Conservation (phyloP, 2,888 invertebrate species). For the Ophraella communa region DNA sequence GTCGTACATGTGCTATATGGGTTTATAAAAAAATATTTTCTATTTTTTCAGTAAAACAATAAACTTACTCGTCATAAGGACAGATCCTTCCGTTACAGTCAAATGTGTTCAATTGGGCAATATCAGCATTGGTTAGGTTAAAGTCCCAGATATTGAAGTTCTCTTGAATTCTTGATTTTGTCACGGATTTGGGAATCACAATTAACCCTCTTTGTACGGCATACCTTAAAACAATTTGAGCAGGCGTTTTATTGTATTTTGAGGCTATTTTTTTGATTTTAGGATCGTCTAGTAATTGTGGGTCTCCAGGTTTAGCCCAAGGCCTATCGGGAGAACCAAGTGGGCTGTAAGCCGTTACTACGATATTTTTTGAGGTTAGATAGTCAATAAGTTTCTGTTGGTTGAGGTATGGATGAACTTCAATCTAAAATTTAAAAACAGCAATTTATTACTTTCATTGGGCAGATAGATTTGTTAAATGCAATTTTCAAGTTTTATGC, state of each 20-base stretch:
- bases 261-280: conserved; percentile 69
- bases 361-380: conserved; percentile 71
- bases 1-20: no score
- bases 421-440: no score
- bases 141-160: conserved; percentile 80
- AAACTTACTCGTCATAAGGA: conserved; percentile 66
- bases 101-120: conserved; percentile 70
- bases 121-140: conserved; percentile 69
- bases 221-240: conserved; percentile 73
- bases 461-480: no score
- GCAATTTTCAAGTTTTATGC: no score
- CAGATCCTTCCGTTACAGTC: conserved; percentile 76
- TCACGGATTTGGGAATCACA: conserved; percentile 85
- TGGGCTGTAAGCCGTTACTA: conserved; percentile 83
- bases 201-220: conserved; percentile 73
- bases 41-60: no score
- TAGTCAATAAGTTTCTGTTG: conserved; percentile 74
- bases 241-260: conserved; percentile 71
- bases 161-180: conserved; percentile 69
- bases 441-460: no score
- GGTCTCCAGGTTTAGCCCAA: conserved; percentile 80
- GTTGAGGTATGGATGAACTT: conserved; percentile 81
- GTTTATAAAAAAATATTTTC: no score
- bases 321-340: conserved; percentile 84
- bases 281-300: conserved; percentile 76